Evolutionary conservation across 2,888 invertebrate genomes (phyloP).

Genomic region (Xanthia icteritia): DNA sequence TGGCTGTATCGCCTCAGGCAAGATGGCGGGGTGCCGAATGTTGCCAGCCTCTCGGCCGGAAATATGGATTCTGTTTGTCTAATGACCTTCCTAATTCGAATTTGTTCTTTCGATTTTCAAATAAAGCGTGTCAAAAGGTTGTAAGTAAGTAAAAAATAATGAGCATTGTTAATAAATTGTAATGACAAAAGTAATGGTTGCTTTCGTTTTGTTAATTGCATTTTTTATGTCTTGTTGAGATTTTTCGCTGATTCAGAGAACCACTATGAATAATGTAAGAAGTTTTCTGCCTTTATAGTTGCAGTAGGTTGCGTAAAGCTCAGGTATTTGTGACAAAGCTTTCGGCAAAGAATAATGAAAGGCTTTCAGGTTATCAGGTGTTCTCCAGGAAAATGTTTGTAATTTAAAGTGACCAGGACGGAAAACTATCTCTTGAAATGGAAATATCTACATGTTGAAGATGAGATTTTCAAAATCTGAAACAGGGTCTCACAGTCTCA

Average conservation of each 20-base stretch:
- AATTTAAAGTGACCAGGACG: background rate
- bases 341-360: too few relatives aligned
- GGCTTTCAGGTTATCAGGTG: background rate
- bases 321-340: background rate
- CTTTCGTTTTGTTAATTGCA: constrained; percentile 32
- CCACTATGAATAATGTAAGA: constrained; percentile 7
- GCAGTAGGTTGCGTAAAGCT: background rate
- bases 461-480: background rate
- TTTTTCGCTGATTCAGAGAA: constrained; percentile 42
- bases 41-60: constrained; percentile 84
- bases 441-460: background rate
- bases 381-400: background rate
- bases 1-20: constrained; percentile 86
- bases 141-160: constrained; percentile 26
- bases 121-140: constrained; percentile 45
- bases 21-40: constrained; percentile 87
- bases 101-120: constrained; percentile 62
- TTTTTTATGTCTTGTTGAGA: constrained; percentile 26
- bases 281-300: background rate
- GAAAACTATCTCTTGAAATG: background rate
- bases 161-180: constrained; percentile 18
- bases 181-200: constrained; percentile 30
- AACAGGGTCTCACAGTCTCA: background rate
- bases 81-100: constrained; percentile 80
- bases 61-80: constrained; percentile 86